phyloP scores from a whole-genome alignment of 1,140 invertebrate species.

The Orius laevigatus region DNA sequence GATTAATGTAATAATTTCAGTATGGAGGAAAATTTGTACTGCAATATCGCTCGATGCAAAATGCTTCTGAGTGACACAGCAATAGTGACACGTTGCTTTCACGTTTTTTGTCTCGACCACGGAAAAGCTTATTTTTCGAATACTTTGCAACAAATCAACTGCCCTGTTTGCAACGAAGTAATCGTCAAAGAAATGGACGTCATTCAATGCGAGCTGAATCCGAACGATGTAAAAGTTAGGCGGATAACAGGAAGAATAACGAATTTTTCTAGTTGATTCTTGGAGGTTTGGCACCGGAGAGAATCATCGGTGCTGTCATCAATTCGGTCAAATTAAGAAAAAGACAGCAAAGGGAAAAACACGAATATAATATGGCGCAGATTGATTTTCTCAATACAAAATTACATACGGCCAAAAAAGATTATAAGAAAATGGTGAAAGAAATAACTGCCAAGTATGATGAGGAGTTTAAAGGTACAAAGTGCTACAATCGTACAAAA shows the following conservation, averaged over 20 bases:
- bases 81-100: constrained; percentile 13
- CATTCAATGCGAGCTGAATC: constrained; percentile 10
- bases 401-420: neutral
- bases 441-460: constrained; percentile 7
- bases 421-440: neutral
- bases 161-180: constrained; percentile 15
- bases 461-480: constrained; percentile 2
- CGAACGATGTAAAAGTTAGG: constrained; percentile 6
- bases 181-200: constrained; percentile 13
- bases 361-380: neutral
- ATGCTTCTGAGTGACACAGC: constrained; percentile 1
- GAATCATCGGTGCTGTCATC: neutral
- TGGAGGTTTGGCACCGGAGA: constrained; percentile 8
- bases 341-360: constrained; percentile 7
- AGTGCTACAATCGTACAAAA: too few species aligned
- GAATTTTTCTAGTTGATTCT: constrained; percentile 14
- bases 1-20: constrained; percentile 1
- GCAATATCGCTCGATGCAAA: constrained; percentile 12
- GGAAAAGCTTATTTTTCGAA: constrained; percentile 11
- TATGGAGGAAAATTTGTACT: constrained; percentile 12
- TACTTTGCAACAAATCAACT: constrained; percentile 9
- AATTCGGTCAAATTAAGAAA: constrained; percentile 14
- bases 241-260: neutral
- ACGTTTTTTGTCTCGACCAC: constrained; percentile 16
- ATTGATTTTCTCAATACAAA: neutral